Conservation (phyloP, 2,113 vertebrate species). For the Calypte anna region DNA sequence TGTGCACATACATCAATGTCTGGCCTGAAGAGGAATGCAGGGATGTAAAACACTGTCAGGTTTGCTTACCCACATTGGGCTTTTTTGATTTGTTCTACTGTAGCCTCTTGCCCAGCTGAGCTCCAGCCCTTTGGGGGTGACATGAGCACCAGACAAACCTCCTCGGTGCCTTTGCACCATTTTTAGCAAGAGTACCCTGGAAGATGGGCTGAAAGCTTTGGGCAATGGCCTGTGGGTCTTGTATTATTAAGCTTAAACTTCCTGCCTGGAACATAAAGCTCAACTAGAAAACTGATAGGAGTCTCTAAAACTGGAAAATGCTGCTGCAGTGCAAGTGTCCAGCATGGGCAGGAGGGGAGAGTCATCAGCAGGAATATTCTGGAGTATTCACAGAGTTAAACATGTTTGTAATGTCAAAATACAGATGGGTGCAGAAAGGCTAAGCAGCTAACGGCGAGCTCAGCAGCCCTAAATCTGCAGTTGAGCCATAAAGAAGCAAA, state of each 20-base stretch:
- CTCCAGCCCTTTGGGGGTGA: not conserved
- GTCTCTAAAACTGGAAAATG: not conserved
- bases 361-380: not conserved
- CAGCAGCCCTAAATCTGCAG: slow-evolving; percentile 2
- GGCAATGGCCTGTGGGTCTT: not conserved
- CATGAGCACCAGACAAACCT: not conserved
- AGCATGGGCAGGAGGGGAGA: not conserved
- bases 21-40: not conserved
- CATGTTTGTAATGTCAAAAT: slow-evolving; percentile 23
- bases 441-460: not conserved
- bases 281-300: not conserved
- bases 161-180: rapidly evolving
- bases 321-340: not conserved
- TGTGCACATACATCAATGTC: rapidly evolving
- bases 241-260: not conserved
- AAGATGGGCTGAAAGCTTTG: not conserved
- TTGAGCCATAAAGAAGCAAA: not conserved
- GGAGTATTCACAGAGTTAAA: not conserved
- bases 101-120: not conserved
- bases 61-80: not conserved
- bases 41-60: not conserved
- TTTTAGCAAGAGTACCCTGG: not conserved
- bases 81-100: not conserved
- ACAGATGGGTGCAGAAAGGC: slow-evolving; percentile 27
- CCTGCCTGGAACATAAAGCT: not conserved